Evolutionary conservation across 2,888 invertebrate species (phyloP), one percentile per base, ranked within the genome.

Genomic region (Acleris literana): DNA sequence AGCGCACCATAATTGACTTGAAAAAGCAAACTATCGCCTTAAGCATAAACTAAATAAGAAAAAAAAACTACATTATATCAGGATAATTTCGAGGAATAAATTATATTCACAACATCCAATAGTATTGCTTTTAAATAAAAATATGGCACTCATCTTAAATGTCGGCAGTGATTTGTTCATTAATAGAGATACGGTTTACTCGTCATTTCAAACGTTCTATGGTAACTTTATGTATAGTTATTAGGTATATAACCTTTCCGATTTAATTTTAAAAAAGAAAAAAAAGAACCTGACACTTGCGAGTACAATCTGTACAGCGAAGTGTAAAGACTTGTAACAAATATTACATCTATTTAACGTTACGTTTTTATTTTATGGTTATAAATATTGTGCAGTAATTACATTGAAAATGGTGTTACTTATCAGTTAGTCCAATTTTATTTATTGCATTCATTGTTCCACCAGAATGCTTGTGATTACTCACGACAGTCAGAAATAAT

Each of bases 1-100:
- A 81, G 84, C 85, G 88, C 90, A 90, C 90, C 89, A 86, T 90
- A 92, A 91, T 90, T 90, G 91, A 90, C 91, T 88, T 80, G 81
- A 86, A 88, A 80, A 85, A 81, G 80, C 78, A 78, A 78, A 80
- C 79, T 69, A 73, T 76, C 64, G 59, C 39, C 13, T 64, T 63
- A 72, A 72, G 70, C 69, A 64, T 62, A 69, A 76, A 55, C n/a
- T 72, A 69, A 55, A 69, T 66, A 71, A 67, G 51, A n/a, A 58
- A 61, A 44, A 46, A 59, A 59, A 25, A n/a, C 58, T 64, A 55
- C 39, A 62, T 29, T 61, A 72, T 62, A 70, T 72, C 60, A 72
- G 71, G 33, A 72, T 70, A 73, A 73, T 70, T 75, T 71, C 70
- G 20, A 65, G 44, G 33, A 60, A 61, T 61, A 61, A 65, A 65